Evolutionary conservation across 2,888 invertebrate species (phyloP), one percentile per base, ranked within the genome.

Genomic region (Xanthia icteritia): DNA sequence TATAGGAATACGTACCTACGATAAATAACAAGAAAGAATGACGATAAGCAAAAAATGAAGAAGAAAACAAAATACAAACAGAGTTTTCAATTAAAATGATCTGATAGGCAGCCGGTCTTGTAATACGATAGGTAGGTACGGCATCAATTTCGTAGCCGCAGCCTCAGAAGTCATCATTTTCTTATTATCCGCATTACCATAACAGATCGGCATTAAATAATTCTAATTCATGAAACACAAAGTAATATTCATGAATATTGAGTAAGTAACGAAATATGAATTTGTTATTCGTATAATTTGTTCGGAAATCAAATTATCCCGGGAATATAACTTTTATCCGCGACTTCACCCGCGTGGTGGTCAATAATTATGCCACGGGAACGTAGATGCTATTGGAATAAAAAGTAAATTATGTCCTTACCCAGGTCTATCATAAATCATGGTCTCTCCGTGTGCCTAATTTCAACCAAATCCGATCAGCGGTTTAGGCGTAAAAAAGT

Each of bases 171-270:
- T 79, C 78, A 76, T 72, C 60, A 81, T 79, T 76, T 69, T 77
- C 81, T 73, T 81, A 76, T 80, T 84, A 87, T 56, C 60, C 15
- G 2, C 45, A 79, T 88, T 86, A 84, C 77, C 87, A 82, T 84
- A 86, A 75, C 86, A 82, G 77, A 88, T 79, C 75, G 66, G 73
- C 51, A 77, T 76, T 76, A 77, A 76, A 82, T 58, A 63, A 72
- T 87, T 82, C 69, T 71, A 83, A 84, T 86, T 84, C 83, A 77
- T 73, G 68, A 84, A 86, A 79, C 69, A 71, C 39, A 79, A 82
- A 86, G 58, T 36, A 58, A 75, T 56, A 64, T 83, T 85, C 82
- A 87, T 84, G 79, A 84, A 88, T 76, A 86, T 81, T 81, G 64
- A 78, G 6, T 56, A 36, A 60, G 48, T 48, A 66, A 82, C 39